Conservation (phyloP, 2,888 invertebrate species). For the Oxytorus armatus region DNA sequence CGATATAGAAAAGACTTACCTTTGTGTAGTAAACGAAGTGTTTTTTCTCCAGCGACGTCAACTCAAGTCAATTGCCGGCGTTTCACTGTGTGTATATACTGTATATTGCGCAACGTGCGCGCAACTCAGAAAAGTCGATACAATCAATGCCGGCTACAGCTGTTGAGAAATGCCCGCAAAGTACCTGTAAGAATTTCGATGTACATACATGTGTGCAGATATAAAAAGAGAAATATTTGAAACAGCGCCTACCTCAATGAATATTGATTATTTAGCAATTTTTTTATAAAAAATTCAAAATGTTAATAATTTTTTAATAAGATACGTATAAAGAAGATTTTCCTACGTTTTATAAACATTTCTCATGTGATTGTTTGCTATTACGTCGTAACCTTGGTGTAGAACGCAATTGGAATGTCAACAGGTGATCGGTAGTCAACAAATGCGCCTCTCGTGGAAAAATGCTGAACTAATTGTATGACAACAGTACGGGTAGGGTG, state of each 20-base stretch:
- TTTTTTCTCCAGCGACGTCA: neutral
- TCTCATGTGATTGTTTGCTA: neutral
- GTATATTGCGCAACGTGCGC: conserved; percentile 30
- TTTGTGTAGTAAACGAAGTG: neutral
- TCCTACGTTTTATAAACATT: neutral
- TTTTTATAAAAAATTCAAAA: neutral
- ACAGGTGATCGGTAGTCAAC: conserved; percentile 23
- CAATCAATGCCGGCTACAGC: conserved; percentile 45
- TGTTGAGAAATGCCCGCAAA: conserved; percentile 12
- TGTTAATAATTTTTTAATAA: neutral
- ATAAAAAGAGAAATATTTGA: neutral
- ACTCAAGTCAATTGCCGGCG: neutral
- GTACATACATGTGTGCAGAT: neutral
- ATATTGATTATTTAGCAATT: neutral
- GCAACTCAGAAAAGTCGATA: conserved; percentile 39
- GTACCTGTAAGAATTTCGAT: neutral
- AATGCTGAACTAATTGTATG: too few species aligned
- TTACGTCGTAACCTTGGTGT: neutral
- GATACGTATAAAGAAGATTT: too few species aligned
- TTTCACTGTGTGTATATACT: conserved; percentile 1
- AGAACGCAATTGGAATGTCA: conserved; percentile 5
- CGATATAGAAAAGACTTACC: neutral
- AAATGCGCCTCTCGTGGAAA: neutral
- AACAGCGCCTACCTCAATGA: neutral
- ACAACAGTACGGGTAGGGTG: too few species aligned